A percentile compares a stretch with the other conserved stretches of the same genome.
Evolutionary conservation across 2,888 invertebrate species (phyloP).

Genomic region (Desoria tigrina): DNA sequence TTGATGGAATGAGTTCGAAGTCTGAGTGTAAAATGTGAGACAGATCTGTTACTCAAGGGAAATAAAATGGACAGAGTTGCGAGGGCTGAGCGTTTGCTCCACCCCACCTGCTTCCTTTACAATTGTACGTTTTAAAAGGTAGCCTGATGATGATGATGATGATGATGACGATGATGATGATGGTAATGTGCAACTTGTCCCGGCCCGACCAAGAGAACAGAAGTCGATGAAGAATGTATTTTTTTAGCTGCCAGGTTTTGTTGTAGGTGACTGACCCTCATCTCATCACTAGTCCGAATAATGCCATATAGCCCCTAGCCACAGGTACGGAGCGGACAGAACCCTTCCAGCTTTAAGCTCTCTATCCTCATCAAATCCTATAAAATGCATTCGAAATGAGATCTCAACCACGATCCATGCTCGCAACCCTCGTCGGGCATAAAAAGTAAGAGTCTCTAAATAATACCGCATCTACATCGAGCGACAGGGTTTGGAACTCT

Average conservation of each 20-base stretch:
- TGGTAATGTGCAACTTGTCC: slow-evolving; percentile 6
- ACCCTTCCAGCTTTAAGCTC: background rate
- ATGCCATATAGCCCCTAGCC: slow-evolving; percentile 7
- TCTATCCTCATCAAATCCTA: background rate
- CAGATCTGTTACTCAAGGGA: slow-evolving; percentile 28
- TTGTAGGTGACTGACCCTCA: slow-evolving; percentile 6
- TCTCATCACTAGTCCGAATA: slow-evolving; percentile 7
- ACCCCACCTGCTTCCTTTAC: slow-evolving; percentile 52
- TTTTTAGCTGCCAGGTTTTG: slow-evolving; percentile 6
- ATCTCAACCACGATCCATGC: too few relatives aligned
- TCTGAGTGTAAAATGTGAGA: slow-evolving; percentile 34
- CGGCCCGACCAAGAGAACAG: slow-evolving; percentile 3
- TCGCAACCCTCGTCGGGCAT: too few relatives aligned
- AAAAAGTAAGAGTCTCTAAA: too few relatives aligned
- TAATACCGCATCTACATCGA: too few relatives aligned
- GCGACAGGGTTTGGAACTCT: too few relatives aligned
- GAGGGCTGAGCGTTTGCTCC: slow-evolving; percentile 51
- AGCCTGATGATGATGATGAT: background rate
- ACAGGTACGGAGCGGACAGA: background rate
- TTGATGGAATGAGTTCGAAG: slow-evolving; percentile 17
- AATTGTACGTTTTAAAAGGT: background rate
- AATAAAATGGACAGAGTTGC: slow-evolving; percentile 41
- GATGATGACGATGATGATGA: background rate
- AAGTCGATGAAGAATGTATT: slow-evolving; percentile 7
- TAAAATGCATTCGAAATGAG: too few relatives aligned